Evolutionary conservation across 2,888 invertebrate genomes (phyloP), one percentile per base, ranked within the genome.

Genomic region (Agapostemon virescens): DNA sequence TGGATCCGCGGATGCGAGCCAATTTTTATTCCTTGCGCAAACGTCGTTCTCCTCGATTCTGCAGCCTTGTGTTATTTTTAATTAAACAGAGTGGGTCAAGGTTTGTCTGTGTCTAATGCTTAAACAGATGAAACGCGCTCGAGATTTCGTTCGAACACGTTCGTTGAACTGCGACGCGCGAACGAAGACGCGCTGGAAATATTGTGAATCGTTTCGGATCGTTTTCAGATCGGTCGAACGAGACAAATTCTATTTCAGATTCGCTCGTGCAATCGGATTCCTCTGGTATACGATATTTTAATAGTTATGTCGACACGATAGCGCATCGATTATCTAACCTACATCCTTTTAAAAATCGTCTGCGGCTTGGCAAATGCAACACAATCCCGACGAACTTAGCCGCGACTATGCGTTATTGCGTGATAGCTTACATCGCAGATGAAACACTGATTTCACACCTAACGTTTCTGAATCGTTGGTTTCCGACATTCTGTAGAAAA

Each of bases 271-370:
- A 68, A 82, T 83, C 76, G 52, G 42, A 76, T 82, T 82, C 66
- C 69, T 49, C 0, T 20, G 83, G 26, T 52, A 82, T 63, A 30
- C 55, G 79, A 83, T 79, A 82, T 75, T 83, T 83, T 72, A 77
- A 84, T 79, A 79, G 83, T 84, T 76, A 79, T 76, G 76, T 74
- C 69, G 74, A 67, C 55, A 67, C 67, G 71, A 71, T 78, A 20
- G 58, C 74, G 78, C 78, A 73, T 73, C 81, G 75, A 81, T 84
- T 84, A 84, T 81, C 81, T 84, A 83, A 84, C 83, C 76, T 55
- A 42, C 42, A 78, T 83, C 72, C 69, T 74, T 74, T 74, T 66
- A 81, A 83, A 84, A 84, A 84, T 76, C 23, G 23, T 38, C 64
- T 67, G 83, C 67, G 78, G 83, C 78, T 82, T 79, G 76, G 77